A percentile compares a stretch with the other conserved stretches of the same genome.
Evolutionary conservation across 2,888 invertebrate species (phyloP).

Genomic region (Helleia helle): DNA sequence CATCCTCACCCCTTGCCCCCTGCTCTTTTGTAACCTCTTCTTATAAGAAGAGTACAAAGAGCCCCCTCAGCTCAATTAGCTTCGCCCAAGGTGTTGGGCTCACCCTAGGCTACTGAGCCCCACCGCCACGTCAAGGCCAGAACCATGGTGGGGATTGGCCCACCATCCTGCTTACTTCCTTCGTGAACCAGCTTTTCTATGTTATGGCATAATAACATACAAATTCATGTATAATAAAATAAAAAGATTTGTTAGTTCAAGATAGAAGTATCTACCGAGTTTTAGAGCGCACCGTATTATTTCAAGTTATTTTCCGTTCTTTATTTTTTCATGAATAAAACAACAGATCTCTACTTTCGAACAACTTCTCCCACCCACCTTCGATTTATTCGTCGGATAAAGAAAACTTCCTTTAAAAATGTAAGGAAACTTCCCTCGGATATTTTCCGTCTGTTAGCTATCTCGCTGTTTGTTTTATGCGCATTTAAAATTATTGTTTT

Average conservation of each 20-base stretch:
- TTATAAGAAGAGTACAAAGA: too few species aligned
- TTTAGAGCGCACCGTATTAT: constrained; percentile 33
- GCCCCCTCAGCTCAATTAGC: too few species aligned
- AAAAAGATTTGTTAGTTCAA: constrained; percentile 32
- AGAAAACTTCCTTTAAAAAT: constrained; percentile 70
- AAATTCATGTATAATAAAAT: too few species aligned
- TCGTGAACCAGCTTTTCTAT: too few species aligned
- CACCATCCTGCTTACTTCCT: too few species aligned
- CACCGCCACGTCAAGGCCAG: too few species aligned
- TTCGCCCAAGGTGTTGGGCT: too few species aligned
- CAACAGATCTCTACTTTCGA: constrained; percentile 67
- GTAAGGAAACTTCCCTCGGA: constrained; percentile 66
- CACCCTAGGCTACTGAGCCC: too few species aligned
- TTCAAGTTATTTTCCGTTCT: constrained; percentile 51
- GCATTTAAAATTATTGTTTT: constrained; percentile 54
- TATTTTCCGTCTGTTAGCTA: constrained; percentile 67
- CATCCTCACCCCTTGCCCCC: too few species aligned
- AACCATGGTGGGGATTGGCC: too few species aligned
- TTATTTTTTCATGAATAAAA: constrained; percentile 72
- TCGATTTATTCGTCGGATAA: constrained; percentile 71
- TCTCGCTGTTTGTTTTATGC: constrained; percentile 56
- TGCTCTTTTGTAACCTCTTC: too few species aligned
- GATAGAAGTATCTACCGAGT: constrained; percentile 31
- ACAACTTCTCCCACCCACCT: constrained; percentile 66
- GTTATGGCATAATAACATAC: too few species aligned